Base-by-base conservation (phyloP, 2,888 invertebrate genomes). In the Kryphioiulus occultus region DNA sequence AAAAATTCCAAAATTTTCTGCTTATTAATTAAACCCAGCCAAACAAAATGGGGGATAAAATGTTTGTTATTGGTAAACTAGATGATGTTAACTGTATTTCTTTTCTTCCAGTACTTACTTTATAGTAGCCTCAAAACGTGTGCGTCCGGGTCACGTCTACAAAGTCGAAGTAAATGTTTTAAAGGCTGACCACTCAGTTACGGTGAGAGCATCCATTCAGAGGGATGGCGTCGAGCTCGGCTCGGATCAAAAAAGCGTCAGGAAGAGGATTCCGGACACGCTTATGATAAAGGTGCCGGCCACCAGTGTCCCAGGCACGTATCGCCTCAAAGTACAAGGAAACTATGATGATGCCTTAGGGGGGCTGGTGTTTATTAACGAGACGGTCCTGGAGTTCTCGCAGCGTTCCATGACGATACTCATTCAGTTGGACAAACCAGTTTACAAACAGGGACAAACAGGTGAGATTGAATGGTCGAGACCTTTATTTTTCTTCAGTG, bases 331-430 rank as follows among this genome's bases (percentile, higher is more conserved):
- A 0, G 94, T 97, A 0, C 97, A 97, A 91, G 97, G 97, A 0
- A 93, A 95, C 59, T 94, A 96, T 89, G 95, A 96, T 91, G 95
- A 95, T 87, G 94, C 96, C 5, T 94, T 95, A 88, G 97, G 97
- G 10, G 98, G 98, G 0, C 95, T 96, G 87, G 96, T 97, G 0
- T 99, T 99, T 92, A 93, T 95, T 84, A 98, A 99, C 91, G 97
- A 98, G 91, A 97, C 97, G 0, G 93, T 94, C 88, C 93, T 99
- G 19, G 93, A 94, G 0, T 99, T 98, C 92, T 97, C 96, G 0
- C 95, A 95, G 90, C 94, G 98, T 68, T 97, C 98, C 86, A 96
- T 98, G 95, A 98, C 98, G 0, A 96, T 98, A 89, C 98, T 98
- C 91, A 96, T 99, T 90, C 98, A 98, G 92, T 95, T 97, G 90